A percentile compares a stretch with the other conserved stretches of the same genome.
Conservation (phyloP, 2,113 vertebrate genomes). For the Cathartes aura region DNA sequence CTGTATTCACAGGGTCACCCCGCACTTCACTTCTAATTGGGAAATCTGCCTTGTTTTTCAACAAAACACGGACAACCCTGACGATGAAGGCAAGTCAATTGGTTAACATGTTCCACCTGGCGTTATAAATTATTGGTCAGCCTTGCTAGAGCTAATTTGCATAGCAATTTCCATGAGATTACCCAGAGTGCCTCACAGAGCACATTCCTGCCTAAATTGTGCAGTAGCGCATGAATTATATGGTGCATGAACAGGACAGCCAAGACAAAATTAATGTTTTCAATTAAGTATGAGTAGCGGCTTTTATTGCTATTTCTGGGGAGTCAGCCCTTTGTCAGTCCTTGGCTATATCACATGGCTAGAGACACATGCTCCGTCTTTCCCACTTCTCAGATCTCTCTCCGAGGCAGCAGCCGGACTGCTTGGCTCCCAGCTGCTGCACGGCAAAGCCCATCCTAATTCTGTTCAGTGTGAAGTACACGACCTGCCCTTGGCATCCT, state of each 20-base stretch:
- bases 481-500: background rate
- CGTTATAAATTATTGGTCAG: background rate
- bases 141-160: background rate
- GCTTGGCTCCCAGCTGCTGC: background rate
- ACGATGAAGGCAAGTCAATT: background rate
- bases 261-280: constrained; percentile 19
- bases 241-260: background rate
- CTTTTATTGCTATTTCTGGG: constrained; percentile 4
- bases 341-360: background rate
- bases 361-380: background rate
- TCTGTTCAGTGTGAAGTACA: fast-evolving
- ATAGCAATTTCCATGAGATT: background rate
- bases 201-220: background rate
- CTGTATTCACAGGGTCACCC: background rate
- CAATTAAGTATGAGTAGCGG: constrained; percentile 8
- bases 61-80: background rate
- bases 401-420: background rate
- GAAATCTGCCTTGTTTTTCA: background rate
- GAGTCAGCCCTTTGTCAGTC: constrained; percentile 11
- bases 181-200: background rate
- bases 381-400: background rate
- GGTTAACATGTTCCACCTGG: background rate
- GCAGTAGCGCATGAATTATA: background rate
- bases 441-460: background rate
- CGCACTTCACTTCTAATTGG: background rate